Evolutionary conservation across 2,888 invertebrate species (phyloP), one percentile per base, ranked within the genome.

Genomic region (Folsomia candida): DNA sequence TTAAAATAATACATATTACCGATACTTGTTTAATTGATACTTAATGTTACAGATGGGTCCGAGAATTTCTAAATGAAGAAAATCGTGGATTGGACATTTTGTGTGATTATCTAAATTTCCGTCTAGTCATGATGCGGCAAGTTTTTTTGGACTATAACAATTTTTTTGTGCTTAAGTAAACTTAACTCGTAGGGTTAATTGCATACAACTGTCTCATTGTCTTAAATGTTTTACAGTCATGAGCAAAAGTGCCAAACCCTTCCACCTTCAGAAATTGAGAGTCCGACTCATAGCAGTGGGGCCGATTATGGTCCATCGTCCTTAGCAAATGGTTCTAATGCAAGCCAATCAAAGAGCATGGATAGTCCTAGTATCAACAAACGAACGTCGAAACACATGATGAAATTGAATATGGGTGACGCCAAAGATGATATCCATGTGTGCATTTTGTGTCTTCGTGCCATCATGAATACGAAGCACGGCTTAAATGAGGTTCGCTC

Each of bases 391-490:
- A 87, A 92, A 73, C 94, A 94, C 83, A 92, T 93, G 47, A 92
- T 93, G 65, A 89, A 92, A 80, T 86, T 95, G 77, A 78, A 76
- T 25, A 94, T 95, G 94, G 95, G 95, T 67, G 93, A 94, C 81
- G 92, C 96, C 71, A 93, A 95, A 76, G 98, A 98, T 83, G 99
- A 99, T 83, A 97, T 99, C 82, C 98, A 99, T 85, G 96, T 98
- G 74, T 97, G 97, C 86, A 97, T 99, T 82, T 93, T 97, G 91
- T 99, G 98, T 83, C 90, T 99, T 87, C 88, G 98, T 71, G 70
- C 70, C 14, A 97, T 99, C 82, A 99, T 99, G 98, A 99, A 99
- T 85, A 98, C 99, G 83, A 98, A 98, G 88, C 79, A 78, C 64
- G 79, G 79, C 1, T 69, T 79, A n/a, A 86, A 87, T 75, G 71